Evolutionary conservation across 2,113 vertebrate species (phyloP), one percentile per base, ranked within the genome.

Genomic region (Alethe castanea): DNA sequence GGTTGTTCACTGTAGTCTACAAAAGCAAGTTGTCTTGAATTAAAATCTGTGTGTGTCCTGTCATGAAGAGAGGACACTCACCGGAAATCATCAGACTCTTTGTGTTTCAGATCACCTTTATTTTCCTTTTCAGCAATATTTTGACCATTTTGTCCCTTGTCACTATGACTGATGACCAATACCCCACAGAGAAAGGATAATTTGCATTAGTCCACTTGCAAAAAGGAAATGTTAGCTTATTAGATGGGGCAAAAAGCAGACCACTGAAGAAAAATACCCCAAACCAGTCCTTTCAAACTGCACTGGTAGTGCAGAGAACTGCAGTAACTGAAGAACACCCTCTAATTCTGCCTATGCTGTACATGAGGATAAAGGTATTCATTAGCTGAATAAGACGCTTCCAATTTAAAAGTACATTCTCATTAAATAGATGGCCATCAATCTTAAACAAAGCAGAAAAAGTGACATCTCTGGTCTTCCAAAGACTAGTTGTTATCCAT

Each of bases 371-470:
- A 72, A 73, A 47, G 16, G 6, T 60, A 54, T 77, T 74, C 60
- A 78, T 88, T 86, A 81, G 60, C 26, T 81, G 52, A 93, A 45
- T 81, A 66, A 93, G 79, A 70, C 53, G 38, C 16, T 81, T 93
- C 82, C 56, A 88, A 40, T 94, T 86, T 86, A 94, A 83, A 94
- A 86, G 56, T 67, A 64, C 67, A 40, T 79, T 88, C 29, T 90
- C 28, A 53, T 94, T 92, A 64, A 60, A 67, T 56, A 47, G 22
- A 18, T 92, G 56, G 72, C 40, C 67, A 94, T 96, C 76, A 90
- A 53, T 95, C 93, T 93, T 86, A 73, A 94, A 83, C 80, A 92
- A 90, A 88, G 92, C 88, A 74, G 79, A 88, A 95, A 57, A 90
- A 83, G 44, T 16, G 47, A 31, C 60, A 50, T 28, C 79, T 92